These are phyloP conservation scores for Eurytoma californica DNA, from an alignment of 2,888 invertebrate genomes.

Conservation along the genomic window DNA sequence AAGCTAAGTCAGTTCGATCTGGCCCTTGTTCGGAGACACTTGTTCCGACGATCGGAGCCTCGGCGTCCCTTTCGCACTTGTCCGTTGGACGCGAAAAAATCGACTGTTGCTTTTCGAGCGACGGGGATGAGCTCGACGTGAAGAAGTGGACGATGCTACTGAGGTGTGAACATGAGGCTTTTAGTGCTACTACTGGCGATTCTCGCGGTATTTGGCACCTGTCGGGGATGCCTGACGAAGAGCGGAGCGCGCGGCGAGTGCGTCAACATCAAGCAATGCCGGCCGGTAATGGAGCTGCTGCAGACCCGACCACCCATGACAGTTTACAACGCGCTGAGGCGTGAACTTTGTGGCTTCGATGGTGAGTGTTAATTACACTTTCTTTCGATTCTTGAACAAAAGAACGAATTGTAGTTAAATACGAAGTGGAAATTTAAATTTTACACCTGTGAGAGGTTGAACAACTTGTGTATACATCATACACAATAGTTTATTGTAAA, in stretches of 20 bases:
- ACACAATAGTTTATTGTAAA: no score
- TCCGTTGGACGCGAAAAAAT: no score
- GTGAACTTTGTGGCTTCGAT: constrained; percentile 75
- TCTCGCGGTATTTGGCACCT: background rate
- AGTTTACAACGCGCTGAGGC: constrained; percentile 66
- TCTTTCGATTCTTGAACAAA: background rate
- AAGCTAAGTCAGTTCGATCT: no score
- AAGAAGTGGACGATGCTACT: no score
- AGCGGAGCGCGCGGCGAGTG: constrained; percentile 62
- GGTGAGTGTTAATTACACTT: constrained; percentile 58
- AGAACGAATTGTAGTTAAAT: background rate
- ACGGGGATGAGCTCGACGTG: no score
- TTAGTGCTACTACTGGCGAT: background rate
- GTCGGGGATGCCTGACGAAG: background rate
- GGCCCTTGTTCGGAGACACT: no score
- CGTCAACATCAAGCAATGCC: constrained; percentile 72
- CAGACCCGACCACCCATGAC: constrained; percentile 63
- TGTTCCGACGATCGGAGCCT: no score
- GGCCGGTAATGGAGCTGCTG: constrained; percentile 66
- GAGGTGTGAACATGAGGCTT: no score
- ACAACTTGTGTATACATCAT: no score
- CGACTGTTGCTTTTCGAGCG: no score
- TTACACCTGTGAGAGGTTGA: no score
- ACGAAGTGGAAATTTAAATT: background rate
- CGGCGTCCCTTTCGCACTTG: no score